Evolutionary conservation across 2,113 vertebrate species (phyloP).

Genomic region (Odobenus rosmarus): DNA sequence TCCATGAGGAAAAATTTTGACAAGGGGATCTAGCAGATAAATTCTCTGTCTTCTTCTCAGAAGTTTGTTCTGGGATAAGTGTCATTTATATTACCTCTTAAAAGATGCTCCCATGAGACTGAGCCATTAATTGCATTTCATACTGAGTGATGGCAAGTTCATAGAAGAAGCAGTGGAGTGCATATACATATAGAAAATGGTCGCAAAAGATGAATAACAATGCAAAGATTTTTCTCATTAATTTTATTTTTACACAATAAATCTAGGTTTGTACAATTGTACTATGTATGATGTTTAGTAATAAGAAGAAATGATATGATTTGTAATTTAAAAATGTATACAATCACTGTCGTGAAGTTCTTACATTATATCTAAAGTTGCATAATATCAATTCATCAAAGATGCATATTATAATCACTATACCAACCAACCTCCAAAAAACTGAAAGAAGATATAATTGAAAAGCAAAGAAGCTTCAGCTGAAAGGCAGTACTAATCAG

Average conservation of each 20-base stretch:
- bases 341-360: background rate
- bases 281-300: background rate
- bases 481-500: background rate
- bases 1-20: background rate
- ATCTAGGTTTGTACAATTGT: background rate
- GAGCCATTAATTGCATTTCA: background rate
- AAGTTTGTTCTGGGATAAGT: background rate
- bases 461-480: background rate
- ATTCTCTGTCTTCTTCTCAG: background rate
- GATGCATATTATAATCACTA: background rate
- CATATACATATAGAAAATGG: background rate
- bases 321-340: background rate
- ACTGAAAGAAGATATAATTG: background rate
- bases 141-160: background rate
- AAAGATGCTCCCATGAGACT: background rate
- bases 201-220: background rate
- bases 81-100: background rate
- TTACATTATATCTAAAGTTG: background rate
- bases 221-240: background rate
- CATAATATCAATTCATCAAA: background rate
- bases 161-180: background rate
- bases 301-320: background rate
- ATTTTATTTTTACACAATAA: slow-evolving; percentile 10
- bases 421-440: background rate
- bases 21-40: background rate